Percentiles rank a stretch among this genome's conserved stretches.
Evolutionary conservation across 2,113 vertebrate genomes (phyloP).

Genomic region (Genyomyrus donnyi): DNA sequence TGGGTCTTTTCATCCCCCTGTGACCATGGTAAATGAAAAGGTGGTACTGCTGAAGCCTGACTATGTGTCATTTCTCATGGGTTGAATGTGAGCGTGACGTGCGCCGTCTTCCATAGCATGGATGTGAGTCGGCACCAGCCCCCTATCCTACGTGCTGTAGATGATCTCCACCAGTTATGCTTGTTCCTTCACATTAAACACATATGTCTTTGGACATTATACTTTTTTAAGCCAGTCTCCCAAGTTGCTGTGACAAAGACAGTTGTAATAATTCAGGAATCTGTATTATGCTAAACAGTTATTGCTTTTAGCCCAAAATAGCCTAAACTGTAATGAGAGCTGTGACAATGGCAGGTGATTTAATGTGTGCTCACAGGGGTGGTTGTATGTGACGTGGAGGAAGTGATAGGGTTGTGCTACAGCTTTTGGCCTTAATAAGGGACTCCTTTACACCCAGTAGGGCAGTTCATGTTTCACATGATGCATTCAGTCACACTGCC

Average conservation of each 20-base stretch:
- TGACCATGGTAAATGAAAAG: background rate
- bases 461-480: background rate
- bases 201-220: background rate
- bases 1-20: slow-evolving; percentile 27
- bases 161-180: background rate
- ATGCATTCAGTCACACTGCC: background rate
- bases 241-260: background rate
- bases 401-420: background rate
- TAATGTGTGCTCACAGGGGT: background rate
- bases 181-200: background rate
- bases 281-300: background rate
- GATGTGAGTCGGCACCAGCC: background rate
- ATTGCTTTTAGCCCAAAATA: background rate
- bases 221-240: background rate
- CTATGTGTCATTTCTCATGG: background rate
- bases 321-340: background rate
- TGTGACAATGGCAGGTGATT: background rate
- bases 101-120: background rate
- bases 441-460: background rate
- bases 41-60: background rate
- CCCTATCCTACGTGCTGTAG: background rate
- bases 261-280: background rate
- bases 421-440: background rate
- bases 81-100: background rate
- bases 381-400: background rate